Percentiles rank a stretch among this genome's conserved stretches.
phyloP scores from a whole-genome alignment of 2,113 vertebrate species.

The Clarias gariepinus region DNA sequence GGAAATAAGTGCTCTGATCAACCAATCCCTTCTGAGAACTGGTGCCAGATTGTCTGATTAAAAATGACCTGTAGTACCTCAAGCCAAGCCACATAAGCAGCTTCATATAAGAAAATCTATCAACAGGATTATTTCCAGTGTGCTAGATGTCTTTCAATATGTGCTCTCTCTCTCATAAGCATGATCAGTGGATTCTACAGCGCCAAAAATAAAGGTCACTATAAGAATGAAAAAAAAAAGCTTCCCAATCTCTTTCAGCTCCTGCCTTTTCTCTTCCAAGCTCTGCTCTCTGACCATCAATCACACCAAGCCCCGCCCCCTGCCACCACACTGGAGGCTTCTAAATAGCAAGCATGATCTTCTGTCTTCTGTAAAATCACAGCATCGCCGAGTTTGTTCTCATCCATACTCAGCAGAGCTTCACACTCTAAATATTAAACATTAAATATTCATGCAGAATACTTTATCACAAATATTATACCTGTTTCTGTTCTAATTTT shows the following conservation, averaged over 20 bases:
- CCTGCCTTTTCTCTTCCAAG: slow-evolving; percentile 23
- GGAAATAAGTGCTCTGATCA: not conserved
- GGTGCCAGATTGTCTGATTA: not conserved
- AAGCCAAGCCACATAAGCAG: not conserved
- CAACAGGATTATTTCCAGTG: not conserved
- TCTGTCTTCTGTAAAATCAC: not conserved
- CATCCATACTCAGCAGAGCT: not conserved
- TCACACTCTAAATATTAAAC: slow-evolving; percentile 12
- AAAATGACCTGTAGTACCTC: not conserved
- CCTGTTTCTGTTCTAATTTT: slow-evolving; percentile 11
- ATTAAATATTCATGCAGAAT: slow-evolving; percentile 13
- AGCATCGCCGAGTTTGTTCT: slow-evolving; percentile 9
- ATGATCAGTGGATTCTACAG: not conserved
- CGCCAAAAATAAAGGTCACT: slow-evolving; percentile 24
- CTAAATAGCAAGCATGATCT: not conserved
- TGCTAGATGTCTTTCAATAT: slow-evolving; percentile 2
- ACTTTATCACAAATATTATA: slow-evolving; percentile 7
- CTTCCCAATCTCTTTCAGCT: slow-evolving; percentile 28
- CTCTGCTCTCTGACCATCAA: slow-evolving; percentile 44
- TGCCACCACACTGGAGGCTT: not conserved
- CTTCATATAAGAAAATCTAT: slow-evolving; percentile 11
- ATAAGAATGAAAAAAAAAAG: slow-evolving; percentile 20
- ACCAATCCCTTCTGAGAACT: slow-evolving; percentile 19
- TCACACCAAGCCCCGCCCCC: slow-evolving; percentile 26
- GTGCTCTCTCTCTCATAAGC: not conserved